phyloP scores from a whole-genome alignment of 2,797 vertebrate genomes.

The Cottoperca gobio region DNA sequence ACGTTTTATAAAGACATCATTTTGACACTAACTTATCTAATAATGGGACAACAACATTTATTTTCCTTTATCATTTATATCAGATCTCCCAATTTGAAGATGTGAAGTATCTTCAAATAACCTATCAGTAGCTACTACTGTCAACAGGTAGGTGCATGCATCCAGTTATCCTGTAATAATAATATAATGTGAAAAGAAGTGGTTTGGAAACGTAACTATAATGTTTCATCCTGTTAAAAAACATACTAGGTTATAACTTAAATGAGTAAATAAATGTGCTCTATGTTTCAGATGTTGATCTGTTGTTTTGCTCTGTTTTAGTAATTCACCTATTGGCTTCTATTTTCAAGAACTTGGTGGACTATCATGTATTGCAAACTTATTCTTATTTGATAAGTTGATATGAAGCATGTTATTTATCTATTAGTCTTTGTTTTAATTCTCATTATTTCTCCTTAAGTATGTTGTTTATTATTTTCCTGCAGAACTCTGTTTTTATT shows the following conservation, averaged over 20 bases:
- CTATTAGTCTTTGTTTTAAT: no score
- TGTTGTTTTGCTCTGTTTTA: background rate
- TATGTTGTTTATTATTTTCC: slow-evolving; percentile 7
- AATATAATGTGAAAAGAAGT: background rate
- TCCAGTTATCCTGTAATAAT: background rate
- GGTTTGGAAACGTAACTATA: no score
- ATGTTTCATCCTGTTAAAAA: no score
- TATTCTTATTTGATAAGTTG: background rate
- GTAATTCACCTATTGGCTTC: slow-evolving; percentile 6
- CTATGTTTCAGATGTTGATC: background rate
- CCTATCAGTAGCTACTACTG: slow-evolving; percentile 93
- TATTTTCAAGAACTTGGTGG: slow-evolving; percentile 89
- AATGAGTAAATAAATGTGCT: background rate
- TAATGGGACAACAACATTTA: background rate
- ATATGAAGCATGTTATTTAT: no score
- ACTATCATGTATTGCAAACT: slow-evolving; percentile 62
- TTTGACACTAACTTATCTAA: background rate
- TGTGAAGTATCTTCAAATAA: slow-evolving; percentile 96
- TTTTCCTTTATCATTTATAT: slow-evolving; percentile 77
- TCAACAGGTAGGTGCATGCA: slow-evolving; percentile 86
- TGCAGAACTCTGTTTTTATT: slow-evolving; percentile 89
- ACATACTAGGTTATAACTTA: background rate
- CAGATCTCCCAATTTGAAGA: slow-evolving; percentile 94
- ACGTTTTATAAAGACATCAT: background rate
- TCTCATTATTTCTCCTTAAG: background rate